phyloP scores from a whole-genome alignment of 1,140 invertebrate genomes.

The Eurosta solidaginis region DNA sequence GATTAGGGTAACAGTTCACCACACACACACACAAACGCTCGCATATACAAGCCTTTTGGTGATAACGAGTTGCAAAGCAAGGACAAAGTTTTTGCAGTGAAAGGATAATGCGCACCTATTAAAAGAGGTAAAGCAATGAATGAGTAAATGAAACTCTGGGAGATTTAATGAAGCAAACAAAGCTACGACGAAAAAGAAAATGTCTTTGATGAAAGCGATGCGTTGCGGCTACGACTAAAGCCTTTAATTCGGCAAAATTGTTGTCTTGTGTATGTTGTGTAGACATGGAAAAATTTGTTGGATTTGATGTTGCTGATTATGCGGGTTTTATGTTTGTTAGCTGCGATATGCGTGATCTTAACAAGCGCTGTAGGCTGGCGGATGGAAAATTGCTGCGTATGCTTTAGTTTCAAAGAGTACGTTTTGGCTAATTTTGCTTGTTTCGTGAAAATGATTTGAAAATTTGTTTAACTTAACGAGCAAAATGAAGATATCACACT shows the following conservation, averaged over 20 bases:
- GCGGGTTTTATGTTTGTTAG: neutral
- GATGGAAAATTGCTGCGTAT: too few relatives aligned
- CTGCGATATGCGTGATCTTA: too few relatives aligned
- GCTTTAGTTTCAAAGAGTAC: too few relatives aligned
- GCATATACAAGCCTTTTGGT: neutral
- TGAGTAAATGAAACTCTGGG: neutral
- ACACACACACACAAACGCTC: too few relatives aligned
- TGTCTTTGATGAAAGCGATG: neutral
- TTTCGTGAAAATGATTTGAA: too few relatives aligned
- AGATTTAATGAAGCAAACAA: conserved; percentile 26
- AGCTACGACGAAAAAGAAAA: conserved; percentile 22
- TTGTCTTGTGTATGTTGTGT: neutral
- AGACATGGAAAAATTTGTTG: neutral
- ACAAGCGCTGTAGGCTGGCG: too few relatives aligned
- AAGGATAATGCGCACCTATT: conserved; percentile 7
- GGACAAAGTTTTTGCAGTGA: conserved; percentile 16
- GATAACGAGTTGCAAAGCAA: conserved; percentile 12
- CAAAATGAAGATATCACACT: neutral
- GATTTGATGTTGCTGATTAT: conserved; percentile 21
- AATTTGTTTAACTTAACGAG: neutral
- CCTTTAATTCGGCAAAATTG: neutral
- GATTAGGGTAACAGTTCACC: neutral
- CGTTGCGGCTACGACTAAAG: neutral
- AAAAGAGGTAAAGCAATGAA: neutral
- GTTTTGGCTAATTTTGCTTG: conserved; percentile 7